Evolutionary conservation across 1,140 invertebrate genomes (phyloP).

Genomic region (Carcinoscorpius rotundicauda): DNA sequence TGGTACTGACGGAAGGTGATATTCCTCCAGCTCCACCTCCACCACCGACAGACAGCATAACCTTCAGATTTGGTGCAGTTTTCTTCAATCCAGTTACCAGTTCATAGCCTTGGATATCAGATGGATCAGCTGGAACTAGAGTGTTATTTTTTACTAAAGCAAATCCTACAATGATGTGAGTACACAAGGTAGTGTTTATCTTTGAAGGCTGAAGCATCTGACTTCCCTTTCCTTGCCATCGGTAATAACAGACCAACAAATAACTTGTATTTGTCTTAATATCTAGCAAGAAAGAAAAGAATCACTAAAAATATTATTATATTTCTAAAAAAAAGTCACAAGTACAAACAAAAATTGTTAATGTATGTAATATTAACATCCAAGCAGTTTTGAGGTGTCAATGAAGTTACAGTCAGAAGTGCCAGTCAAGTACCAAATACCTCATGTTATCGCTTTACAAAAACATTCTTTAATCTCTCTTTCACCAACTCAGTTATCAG

Average conservation of each 20-base stretch:
- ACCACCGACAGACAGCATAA: slow-evolving; percentile 64
- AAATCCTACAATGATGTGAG: slow-evolving; percentile 67
- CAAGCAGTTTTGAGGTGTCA: too few species aligned
- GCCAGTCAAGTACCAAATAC: too few species aligned
- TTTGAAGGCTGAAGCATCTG: background rate
- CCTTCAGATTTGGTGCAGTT: slow-evolving; percentile 52
- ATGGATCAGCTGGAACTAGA: slow-evolving; percentile 35
- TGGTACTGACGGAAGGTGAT: slow-evolving; percentile 29
- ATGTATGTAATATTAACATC: too few species aligned
- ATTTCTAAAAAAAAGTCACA: too few species aligned
- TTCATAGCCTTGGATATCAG: slow-evolving; percentile 36
- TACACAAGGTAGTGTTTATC: slow-evolving; percentile 44
- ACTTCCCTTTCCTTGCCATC: background rate
- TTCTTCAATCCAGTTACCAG: slow-evolving; percentile 47
- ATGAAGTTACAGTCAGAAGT: too few species aligned
- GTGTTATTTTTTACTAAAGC: slow-evolving; percentile 48
- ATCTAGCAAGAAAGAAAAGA: too few species aligned
- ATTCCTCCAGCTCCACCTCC: slow-evolving; percentile 46
- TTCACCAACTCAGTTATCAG: too few species aligned
- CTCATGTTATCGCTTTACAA: too few species aligned
- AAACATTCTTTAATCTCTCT: too few species aligned
- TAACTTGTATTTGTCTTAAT: too few species aligned
- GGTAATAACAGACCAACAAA: background rate
- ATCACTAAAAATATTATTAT: too few species aligned
- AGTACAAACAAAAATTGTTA: too few species aligned